Evolutionary conservation across 2,113 vertebrate species (phyloP), one percentile per base, ranked within the genome.

Genomic region (Hippocampus zosterae): DNA sequence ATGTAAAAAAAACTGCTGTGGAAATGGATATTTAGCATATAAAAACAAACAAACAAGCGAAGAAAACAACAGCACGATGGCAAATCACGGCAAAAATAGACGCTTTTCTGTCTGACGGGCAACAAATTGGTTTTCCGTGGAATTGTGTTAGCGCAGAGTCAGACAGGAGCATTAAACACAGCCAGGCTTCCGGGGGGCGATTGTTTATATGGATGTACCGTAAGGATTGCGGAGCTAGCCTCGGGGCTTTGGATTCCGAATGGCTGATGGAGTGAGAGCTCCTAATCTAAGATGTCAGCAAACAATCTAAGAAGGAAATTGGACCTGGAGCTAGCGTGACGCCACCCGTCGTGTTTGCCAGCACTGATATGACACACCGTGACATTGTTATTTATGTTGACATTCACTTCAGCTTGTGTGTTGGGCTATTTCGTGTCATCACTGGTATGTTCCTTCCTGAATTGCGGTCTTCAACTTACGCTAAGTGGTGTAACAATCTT

Each of bases 101-200:
- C 62, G 68, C 61, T 78, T 73, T 60, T 60, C 68, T 77, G 82
- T 76, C 66, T 81, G 87, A 85, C 85, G 84, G 81, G 37, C 68
- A 77, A 83, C 73, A 87, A 85, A 88, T 85, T 81, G 78, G 73
- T 83, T 87, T 89, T 87, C 80, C 82, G 68, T 70, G 86, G 77
- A 83, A 84, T 69, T 80, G 79, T 84, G 81, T 88, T 78, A 75
- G 70, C 42, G 67, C 52, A 62, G 59, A 71, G 72, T 81, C 79
- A 80, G 72, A 80, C 48, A 83, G 74, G 74, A 41, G 27, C 70
- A 70, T 77, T 78, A 81, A 80, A 79, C 41, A 72, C 55, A 64
- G 75, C 62, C 29, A 8, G 27, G 57, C 62, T 21, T 29, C 40
- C 11, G 40, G 61, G 68, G 10, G 65, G 52, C 10, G 5, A 5